A percentile compares a stretch with the other conserved stretches of the same genome.
These are phyloP conservation scores for Phodopus roborovskii DNA, from an alignment of 2,113 vertebrate genomes.

Conservation along the genomic window DNA sequence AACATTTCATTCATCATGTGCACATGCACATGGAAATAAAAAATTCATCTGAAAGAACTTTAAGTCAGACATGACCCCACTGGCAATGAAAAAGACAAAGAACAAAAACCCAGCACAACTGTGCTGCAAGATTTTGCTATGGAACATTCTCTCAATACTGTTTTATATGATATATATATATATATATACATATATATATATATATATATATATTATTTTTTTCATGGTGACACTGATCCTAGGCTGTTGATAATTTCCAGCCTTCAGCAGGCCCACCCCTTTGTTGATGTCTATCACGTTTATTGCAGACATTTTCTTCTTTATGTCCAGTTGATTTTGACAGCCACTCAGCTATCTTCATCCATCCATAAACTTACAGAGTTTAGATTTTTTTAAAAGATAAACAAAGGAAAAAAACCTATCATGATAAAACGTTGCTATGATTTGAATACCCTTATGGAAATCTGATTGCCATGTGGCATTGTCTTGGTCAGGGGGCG, in stretches of 20 bases:
- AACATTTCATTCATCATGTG: not conserved
- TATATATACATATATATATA: too few relatives aligned
- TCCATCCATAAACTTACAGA: not conserved
- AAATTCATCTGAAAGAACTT: constrained; percentile 9
- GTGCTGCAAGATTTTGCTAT: not conserved
- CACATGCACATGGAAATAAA: not conserved
- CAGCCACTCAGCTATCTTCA: not conserved
- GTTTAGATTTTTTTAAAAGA: not conserved
- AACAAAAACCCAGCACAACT: too few relatives aligned
- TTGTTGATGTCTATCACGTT: not conserved
- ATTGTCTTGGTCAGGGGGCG: not conserved
- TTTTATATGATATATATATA: too few relatives aligned
- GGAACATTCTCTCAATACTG: not conserved
- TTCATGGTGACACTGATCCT: not conserved
- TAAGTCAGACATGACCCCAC: not conserved
- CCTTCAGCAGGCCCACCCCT: not conserved
- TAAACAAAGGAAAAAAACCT: not conserved
- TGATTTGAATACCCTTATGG: too few relatives aligned
- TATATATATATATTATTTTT: not conserved
- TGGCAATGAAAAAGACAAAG: not conserved
- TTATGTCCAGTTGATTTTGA: not conserved
- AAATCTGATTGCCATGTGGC: not conserved
- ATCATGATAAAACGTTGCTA: not conserved
- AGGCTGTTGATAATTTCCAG: not conserved
- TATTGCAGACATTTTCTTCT: constrained; percentile 6